Base-by-base conservation (phyloP, 2,113 vertebrate genomes). In the Oceanites oceanicus region DNA sequence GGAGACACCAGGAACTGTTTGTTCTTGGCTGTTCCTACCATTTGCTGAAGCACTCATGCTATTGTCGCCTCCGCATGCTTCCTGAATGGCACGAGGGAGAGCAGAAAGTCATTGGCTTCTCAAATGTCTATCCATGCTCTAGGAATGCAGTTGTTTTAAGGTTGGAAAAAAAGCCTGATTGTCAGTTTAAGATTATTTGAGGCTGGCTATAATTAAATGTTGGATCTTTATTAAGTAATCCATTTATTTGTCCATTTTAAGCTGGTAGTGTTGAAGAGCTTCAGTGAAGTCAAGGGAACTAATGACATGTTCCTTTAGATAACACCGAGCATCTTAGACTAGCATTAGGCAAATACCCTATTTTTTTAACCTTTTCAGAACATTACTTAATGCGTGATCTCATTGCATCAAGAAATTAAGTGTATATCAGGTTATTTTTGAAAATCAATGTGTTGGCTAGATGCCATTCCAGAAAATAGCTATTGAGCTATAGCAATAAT, bases 321-420 rank as follows among this genome's bases (percentile, higher is more conserved):
- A 86, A 65, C 29, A 67, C 12, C 10, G 26, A 81, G 5, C 4
- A 23, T 66, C 25, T 82, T 47, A 62, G 26, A 72, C 22, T 20
- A 36, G 6, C 19, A 52, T 75, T 75, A 58, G 55, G 59, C 25
- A 95, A 45, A 65, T 18, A 53, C 20, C 29, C 7, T 84, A 19
- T 32, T 76, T 85, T 83, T 79, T 44, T n/a, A n/a, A 45, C 2
- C 11, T 53, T 82, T 47, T 76, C 44, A 59, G 36, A 50, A 71
- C 29, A 76, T 38, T 0, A 0, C 7, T 50, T 53, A 34, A 13
- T 67, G 16, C 0, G 0, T 61, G 34, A 87, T 63, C 67, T 78
- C 40, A 76, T 20, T 68, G 36, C 34, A 86, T 29, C 17, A 47
- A 94, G 68, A 93, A 80, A 75, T 50, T 4, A 59, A 81, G 14